Percentiles rank a stretch among this genome's conserved stretches.
Conservation (phyloP, 2,113 vertebrate genomes). For the Cariama cristata region DNA sequence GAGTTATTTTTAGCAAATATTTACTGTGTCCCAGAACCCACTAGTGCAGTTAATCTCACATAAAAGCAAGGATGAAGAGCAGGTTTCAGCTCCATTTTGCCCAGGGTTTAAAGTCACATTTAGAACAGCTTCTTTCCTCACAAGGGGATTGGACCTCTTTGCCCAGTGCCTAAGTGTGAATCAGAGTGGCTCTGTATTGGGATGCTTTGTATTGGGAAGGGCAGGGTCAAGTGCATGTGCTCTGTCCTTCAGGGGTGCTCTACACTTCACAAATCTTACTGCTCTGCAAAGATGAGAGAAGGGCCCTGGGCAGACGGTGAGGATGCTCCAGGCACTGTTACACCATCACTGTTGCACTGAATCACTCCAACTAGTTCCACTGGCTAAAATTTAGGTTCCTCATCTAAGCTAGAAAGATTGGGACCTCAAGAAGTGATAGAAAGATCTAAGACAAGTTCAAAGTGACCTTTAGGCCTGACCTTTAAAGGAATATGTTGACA, state of each 20-base stretch:
- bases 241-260: background rate
- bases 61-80: background rate
- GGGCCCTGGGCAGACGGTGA: background rate
- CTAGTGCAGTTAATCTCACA: background rate
- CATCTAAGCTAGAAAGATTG: background rate
- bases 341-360: background rate
- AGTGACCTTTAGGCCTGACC: background rate
- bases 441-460: background rate
- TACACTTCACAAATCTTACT: background rate
- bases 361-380: background rate
- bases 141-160: rapidly evolving
- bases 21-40: background rate
- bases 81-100: background rate
- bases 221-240: background rate
- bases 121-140: background rate
- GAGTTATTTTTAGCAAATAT: background rate
- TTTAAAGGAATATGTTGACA: background rate
- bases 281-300: background rate
- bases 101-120: background rate
- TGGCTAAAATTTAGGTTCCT: background rate
- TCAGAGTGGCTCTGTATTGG: background rate
- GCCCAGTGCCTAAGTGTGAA: background rate
- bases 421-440: background rate
- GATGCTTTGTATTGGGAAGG: background rate
- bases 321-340: background rate